Evolutionary conservation across 2,113 vertebrate genomes (phyloP).

Genomic region (Brachypodius melanocephalos): DNA sequence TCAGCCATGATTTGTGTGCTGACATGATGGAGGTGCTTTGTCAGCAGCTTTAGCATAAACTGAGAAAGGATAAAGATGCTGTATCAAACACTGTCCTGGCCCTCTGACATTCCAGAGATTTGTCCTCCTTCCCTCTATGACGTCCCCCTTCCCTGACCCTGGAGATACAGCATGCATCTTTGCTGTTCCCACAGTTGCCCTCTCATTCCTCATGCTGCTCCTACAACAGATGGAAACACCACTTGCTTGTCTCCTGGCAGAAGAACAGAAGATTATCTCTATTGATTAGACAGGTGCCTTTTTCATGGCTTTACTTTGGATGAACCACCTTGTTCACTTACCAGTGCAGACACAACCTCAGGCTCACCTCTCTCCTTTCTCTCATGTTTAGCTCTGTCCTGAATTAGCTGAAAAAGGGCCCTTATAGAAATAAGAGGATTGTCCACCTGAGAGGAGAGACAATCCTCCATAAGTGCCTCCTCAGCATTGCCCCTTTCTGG

Average conservation of each 20-base stretch:
- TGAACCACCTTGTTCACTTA: not conserved
- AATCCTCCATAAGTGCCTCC: not conserved
- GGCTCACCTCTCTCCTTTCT: not conserved
- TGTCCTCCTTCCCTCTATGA: not conserved
- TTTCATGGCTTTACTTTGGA: not conserved
- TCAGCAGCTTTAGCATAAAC: not conserved
- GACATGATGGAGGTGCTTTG: not conserved
- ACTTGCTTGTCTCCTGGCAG: not conserved
- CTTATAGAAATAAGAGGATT: no score
- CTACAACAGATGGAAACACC: not conserved
- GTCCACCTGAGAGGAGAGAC: not conserved
- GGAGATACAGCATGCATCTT: not conserved
- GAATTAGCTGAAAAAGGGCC: not conserved
- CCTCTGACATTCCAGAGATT: not conserved
- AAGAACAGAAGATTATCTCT: not conserved
- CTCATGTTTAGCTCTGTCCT: not conserved
- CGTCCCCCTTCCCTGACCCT: not conserved
- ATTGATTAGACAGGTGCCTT: fast-evolving
- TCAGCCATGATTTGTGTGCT: not conserved
- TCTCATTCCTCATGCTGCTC: not conserved
- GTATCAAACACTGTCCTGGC: no score
- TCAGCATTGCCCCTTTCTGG: not conserved
- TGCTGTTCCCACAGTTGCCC: not conserved
- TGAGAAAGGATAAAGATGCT: not conserved
- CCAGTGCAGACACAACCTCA: not conserved